Evolutionary conservation across 2,888 invertebrate species (phyloP), one percentile per base, ranked within the genome.

Genomic region (Lochmaea crataegi): DNA sequence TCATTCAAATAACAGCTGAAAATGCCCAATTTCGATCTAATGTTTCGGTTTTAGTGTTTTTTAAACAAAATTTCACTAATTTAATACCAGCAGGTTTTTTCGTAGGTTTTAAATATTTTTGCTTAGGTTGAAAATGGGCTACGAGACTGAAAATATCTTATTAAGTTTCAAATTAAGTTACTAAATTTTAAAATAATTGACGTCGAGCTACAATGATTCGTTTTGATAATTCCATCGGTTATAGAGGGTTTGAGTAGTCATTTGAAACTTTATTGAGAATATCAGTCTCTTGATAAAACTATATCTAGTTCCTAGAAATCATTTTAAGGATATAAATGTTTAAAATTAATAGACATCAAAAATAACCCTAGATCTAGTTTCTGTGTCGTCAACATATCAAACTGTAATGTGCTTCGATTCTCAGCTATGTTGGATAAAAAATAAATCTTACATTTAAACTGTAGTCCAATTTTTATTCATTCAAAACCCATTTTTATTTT

Each of bases 311-410:
- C 85, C 85, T 84, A 84, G 84, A 84, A 78, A 79, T 81, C 82
- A 83, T 82, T 83, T 79, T 79, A 80, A 80, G 82, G 82, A 64
- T 70, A 70, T 70, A 57, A 70, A 64, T 70, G 70, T 70, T 70
- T 70, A 70, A 64, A 70, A 70, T 70, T 70, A 64, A 64, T 70
- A 70, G 61, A 63, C 61, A n/a, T 65, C 70, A 74, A 72, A 78
- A 72, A 76, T 77, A 79, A 76, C 72, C 71, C 71, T 80, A 79
- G 77, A 77, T 79, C 76, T 82, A 83, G 81, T 82, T 84, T 86
- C 81, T 84, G 81, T 85, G 85, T 85, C 84, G 83, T 84, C 84
- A 81, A 86, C 86, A 86, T 86, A 86, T 86, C 85, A 86, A 81
- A 78, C 78, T 79, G 77, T 78, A 80, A 82, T 81, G 82, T 83